These are phyloP conservation scores for Brachionichthys hirsutus DNA, from an alignment of 2,113 vertebrate genomes.

Conservation along the genomic window DNA sequence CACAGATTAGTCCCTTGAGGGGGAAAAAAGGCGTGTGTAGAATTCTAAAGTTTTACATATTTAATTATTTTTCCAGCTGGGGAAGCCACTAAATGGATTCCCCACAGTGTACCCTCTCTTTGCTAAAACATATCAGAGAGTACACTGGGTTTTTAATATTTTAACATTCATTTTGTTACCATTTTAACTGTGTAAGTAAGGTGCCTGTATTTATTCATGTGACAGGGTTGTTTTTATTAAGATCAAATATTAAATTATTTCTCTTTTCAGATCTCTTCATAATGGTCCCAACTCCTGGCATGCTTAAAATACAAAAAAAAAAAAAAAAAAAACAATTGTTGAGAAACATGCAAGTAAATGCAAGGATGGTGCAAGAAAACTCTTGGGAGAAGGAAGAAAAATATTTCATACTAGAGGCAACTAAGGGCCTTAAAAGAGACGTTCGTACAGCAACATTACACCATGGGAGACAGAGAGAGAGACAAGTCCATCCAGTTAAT, in stretches of 20 bases:
- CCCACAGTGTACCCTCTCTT: conserved; percentile 16
- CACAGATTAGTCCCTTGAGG: conserved; percentile 43
- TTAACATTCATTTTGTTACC: conserved; percentile 27
- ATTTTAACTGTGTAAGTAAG: conserved; percentile 23
- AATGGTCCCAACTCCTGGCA: no score
- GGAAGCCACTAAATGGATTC: conserved; percentile 23
- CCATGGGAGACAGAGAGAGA: no score
- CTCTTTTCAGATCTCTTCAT: background rate
- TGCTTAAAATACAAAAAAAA: no score
- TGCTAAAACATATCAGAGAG: conserved; percentile 39
- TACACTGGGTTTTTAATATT: conserved; percentile 34
- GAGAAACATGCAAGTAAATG: no score
- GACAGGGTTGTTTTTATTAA: conserved; percentile 20
- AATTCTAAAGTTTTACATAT: conserved; percentile 40
- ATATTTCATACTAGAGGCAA: no score
- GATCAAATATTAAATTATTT: conserved; percentile 28
- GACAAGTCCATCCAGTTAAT: no score
- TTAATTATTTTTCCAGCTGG: background rate
- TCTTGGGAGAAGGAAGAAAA: no score
- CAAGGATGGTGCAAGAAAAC: no score
- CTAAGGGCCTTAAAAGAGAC: no score
- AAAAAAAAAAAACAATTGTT: no score
- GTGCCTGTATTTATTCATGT: conserved; percentile 7
- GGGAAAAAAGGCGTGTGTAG: conserved; percentile 52
- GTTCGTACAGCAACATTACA: no score